Conservation (phyloP, 2,888 invertebrate genomes). For the Arge pagana region DNA sequence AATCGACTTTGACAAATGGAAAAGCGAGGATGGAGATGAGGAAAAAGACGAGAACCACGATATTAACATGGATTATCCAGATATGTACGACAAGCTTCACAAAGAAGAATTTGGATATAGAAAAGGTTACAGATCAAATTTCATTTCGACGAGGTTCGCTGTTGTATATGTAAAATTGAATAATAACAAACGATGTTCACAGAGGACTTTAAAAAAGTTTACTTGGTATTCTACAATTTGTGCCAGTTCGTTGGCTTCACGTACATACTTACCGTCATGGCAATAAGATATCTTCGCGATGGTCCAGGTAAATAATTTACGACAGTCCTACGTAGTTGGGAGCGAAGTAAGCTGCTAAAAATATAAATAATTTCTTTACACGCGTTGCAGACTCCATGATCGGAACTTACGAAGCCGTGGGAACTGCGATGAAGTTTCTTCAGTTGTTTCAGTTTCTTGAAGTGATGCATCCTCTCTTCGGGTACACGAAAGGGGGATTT, state of each 20-base stretch:
- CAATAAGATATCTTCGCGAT: slow-evolving; percentile 74
- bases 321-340: slow-evolving; percentile 5
- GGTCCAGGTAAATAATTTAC: slow-evolving; percentile 64
- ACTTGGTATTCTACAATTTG: slow-evolving; percentile 85
- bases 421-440: slow-evolving; percentile 77
- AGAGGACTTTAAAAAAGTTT: slow-evolving; percentile 83
- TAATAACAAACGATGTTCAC: slow-evolving; percentile 32
- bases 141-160: slow-evolving; percentile 20
- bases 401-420: slow-evolving; percentile 74
- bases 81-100: slow-evolving; percentile 73
- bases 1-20: slow-evolving; percentile 92
- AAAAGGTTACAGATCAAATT: slow-evolving; percentile 63
- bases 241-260: slow-evolving; percentile 86
- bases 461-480: slow-evolving; percentile 86
- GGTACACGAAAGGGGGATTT: slow-evolving; percentile 80
- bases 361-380: slow-evolving; percentile 1
- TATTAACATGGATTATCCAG: slow-evolving; percentile 77
- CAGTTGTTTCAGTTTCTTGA: slow-evolving; percentile 85
- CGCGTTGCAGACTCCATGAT: slow-evolving; percentile 65
- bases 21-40: slow-evolving; percentile 72
- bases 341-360: background rate
- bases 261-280: slow-evolving; percentile 76
- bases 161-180: slow-evolving; percentile 2
- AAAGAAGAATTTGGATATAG: slow-evolving; percentile 79
- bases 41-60: slow-evolving; percentile 72